A percentile compares a stretch with the other conserved stretches of the same genome.
phyloP scores from a whole-genome alignment of 35 echinoderm and acorn worm genomes.

The Eucidaris tribuloides region DNA sequence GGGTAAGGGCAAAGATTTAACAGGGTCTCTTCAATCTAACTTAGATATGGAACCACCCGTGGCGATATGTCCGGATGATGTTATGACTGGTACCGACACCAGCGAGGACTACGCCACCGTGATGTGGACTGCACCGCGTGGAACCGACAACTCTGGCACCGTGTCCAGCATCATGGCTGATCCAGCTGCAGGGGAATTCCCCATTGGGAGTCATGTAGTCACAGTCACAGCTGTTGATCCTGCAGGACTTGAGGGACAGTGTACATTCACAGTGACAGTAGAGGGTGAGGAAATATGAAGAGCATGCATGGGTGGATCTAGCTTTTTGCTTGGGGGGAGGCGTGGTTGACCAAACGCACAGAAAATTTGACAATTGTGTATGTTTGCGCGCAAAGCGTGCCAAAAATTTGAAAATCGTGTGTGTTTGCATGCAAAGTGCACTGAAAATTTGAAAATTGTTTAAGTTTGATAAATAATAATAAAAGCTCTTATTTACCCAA shows the following conservation, averaged over 20 bases:
- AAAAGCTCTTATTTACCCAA: too few species aligned
- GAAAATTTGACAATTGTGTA: too few species aligned
- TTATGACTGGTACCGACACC: not conserved
- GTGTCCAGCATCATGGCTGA: not conserved
- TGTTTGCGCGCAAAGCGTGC: too few species aligned
- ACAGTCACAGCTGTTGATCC: not conserved
- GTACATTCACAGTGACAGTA: not conserved
- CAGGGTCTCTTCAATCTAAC: not conserved
- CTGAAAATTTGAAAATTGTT: too few species aligned
- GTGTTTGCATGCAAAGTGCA: too few species aligned
- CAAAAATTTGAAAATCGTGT: too few species aligned
- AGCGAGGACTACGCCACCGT: conserved; percentile 1
- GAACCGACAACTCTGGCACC: conserved; percentile 13
- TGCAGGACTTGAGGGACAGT: conserved; percentile 7
- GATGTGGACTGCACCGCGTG: not conserved
- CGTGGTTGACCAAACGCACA: too few species aligned
- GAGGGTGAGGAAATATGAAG: not conserved
- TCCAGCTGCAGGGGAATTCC: not conserved
- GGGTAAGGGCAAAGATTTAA: too few species aligned
- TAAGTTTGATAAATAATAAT: too few species aligned
- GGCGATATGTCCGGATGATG: not conserved
- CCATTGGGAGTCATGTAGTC: conserved; percentile 8
- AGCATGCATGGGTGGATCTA: too few species aligned
- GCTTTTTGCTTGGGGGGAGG: too few species aligned
- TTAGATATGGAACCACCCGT: not conserved